Conservation (phyloP, 1,140 invertebrate genomes). For the Drosophila insularis region DNA sequence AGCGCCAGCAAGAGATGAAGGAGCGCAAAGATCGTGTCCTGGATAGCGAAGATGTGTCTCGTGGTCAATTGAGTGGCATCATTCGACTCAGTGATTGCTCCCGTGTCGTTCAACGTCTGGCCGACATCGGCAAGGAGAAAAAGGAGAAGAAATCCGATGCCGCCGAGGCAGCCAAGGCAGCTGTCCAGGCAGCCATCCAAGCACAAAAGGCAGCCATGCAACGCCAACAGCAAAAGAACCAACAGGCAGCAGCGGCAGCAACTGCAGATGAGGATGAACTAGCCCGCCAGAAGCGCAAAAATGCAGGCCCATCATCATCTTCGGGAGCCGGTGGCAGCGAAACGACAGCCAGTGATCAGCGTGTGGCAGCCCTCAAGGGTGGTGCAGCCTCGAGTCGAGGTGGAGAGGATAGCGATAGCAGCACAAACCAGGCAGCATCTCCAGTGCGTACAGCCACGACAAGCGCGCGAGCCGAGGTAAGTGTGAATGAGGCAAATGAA, state of each 20-base stretch:
- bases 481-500: constrained; percentile 83
- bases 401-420: constrained; percentile 83
- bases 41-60: constrained; percentile 94
- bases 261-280: constrained; percentile 95
- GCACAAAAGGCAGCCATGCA: constrained; percentile 83
- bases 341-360: constrained; percentile 53
- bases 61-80: constrained; percentile 94
- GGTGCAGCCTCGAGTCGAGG: constrained; percentile 34
- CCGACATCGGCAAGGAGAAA: constrained; percentile 90
- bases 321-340: constrained; percentile 40
- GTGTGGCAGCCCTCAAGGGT: constrained; percentile 83
- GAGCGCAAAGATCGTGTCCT: constrained; percentile 91
- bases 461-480: constrained; percentile 87
- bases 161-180: constrained; percentile 82
- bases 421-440: constrained; percentile 68
- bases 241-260: constrained; percentile 84
- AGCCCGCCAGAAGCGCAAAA: constrained; percentile 93
- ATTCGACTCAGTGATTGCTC: constrained; percentile 94
- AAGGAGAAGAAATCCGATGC: constrained; percentile 87
- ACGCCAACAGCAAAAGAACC: constrained; percentile 70
- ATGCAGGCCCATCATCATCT: constrained; percentile 74
- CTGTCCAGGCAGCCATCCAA: constrained; percentile 83
- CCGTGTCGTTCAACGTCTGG: constrained; percentile 92
- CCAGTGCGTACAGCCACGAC: constrained; percentile 83
- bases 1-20: constrained; percentile 85